Conservation (phyloP, 2,113 vertebrate species). For the Seriola quinqueradiata region DNA sequence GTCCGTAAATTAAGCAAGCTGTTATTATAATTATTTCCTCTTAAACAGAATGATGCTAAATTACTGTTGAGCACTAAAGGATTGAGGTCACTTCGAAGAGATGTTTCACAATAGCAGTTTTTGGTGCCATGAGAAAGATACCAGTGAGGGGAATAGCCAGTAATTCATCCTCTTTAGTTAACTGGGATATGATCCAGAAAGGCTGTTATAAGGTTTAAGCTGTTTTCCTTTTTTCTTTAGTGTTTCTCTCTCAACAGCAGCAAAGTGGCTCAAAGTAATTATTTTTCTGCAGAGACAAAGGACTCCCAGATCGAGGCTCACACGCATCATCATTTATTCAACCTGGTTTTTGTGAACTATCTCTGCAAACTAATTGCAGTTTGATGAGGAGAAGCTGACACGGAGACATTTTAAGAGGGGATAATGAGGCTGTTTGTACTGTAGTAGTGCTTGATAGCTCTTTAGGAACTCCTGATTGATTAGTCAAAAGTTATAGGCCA, state of each 20-base stretch:
- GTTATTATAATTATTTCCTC: conserved; percentile 9
- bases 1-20: background rate
- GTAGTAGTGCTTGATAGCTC: no score
- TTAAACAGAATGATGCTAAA: rapidly evolving
- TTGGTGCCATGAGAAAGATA: background rate
- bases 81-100: background rate
- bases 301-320: no score
- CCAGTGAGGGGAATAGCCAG: background rate
- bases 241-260: conserved; percentile 27
- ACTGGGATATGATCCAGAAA: conserved; percentile 44
- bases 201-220: conserved; percentile 46
- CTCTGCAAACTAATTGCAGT: conserved; percentile 8
- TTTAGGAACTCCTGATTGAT: no score
- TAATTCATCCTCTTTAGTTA: conserved; percentile 29
- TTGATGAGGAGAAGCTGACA: conserved; percentile 16
- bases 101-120: conserved; percentile 9
- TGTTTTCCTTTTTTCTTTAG: conserved; percentile 24
- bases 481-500: no score
- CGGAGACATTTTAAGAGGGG: background rate
- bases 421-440: background rate
- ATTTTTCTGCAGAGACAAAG: conserved; percentile 40
- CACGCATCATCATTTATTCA: background rate
- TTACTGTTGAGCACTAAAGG: background rate
- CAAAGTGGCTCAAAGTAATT: conserved; percentile 31
- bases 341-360: conserved; percentile 11